A percentile compares a stretch with the other conserved stretches of the same genome.
phyloP scores from a whole-genome alignment of 2,113 vertebrate species.

The Gobiocypris rarus region DNA sequence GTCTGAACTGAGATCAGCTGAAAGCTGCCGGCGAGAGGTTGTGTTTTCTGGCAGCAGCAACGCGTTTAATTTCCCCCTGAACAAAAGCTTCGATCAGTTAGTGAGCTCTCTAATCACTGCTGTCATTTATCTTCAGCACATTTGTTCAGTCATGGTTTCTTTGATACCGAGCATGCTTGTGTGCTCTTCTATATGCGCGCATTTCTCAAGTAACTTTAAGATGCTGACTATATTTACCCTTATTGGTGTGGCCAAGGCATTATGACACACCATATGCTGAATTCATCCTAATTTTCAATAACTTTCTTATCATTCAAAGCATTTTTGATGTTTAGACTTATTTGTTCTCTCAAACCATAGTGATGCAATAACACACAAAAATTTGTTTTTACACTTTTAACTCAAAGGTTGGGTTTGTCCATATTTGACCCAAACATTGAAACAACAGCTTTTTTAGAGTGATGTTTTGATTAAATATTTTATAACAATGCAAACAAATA shows the following conservation, averaged over 20 bases:
- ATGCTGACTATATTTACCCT: background rate
- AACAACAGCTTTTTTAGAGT: too few species aligned
- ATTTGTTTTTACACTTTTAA: too few species aligned
- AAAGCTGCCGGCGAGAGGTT: background rate
- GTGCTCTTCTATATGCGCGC: background rate
- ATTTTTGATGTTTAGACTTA: background rate
- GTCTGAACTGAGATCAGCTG: constrained; percentile 30
- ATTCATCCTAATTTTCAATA: background rate
- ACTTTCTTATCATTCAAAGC: background rate
- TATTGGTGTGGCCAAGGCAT: background rate
- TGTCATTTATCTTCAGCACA: background rate
- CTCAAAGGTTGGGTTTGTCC: too few species aligned
- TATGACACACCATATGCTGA: background rate
- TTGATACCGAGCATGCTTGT: background rate
- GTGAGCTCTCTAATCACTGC: background rate
- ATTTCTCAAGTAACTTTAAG: background rate
- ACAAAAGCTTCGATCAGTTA: constrained; percentile 2
- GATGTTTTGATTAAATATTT: background rate
- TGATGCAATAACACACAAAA: background rate
- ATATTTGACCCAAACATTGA: too few species aligned
- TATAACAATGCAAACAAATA: background rate
- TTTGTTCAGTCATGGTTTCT: background rate
- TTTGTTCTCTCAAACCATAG: background rate
- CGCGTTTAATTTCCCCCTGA: background rate
- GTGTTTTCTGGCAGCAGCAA: constrained; percentile 6